Evolutionary conservation across 2,113 vertebrate species (phyloP).

Genomic region (Centrocercus urophasianus): DNA sequence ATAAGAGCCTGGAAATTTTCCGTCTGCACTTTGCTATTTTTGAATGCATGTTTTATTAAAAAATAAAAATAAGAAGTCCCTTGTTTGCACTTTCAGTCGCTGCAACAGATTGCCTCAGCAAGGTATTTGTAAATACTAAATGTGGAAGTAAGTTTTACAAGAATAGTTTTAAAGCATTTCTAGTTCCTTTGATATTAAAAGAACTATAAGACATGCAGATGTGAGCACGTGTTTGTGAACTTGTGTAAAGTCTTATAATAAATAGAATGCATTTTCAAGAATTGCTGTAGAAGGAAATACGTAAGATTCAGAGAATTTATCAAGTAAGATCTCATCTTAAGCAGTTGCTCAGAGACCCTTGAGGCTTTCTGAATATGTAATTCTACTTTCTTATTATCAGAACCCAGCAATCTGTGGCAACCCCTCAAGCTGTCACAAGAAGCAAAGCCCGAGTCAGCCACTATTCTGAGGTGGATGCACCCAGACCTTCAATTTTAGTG

Average conservation of each 20-base stretch:
- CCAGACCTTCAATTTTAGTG: neutral
- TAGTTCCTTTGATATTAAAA: neutral
- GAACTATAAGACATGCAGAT: neutral
- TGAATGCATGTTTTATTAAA: neutral
- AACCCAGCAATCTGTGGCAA: neutral
- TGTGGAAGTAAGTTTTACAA: neutral
- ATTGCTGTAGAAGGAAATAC: neutral
- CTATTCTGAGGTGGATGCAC: neutral
- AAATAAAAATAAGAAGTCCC: neutral
- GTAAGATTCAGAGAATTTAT: neutral
- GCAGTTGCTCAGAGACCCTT: neutral
- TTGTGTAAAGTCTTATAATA: neutral
- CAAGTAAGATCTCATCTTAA: neutral
- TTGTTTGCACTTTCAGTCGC: neutral
- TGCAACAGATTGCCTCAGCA: neutral
- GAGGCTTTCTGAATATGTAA: neutral
- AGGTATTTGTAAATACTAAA: neutral
- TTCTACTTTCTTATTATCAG: neutral
- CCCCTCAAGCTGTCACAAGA: neutral
- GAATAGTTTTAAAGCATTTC: neutral
- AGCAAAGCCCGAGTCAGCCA: neutral
- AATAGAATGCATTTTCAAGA: neutral
- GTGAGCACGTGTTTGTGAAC: neutral
- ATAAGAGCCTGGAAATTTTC: neutral
- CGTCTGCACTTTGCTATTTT: neutral